phyloP scores from a whole-genome alignment of 2,888 invertebrate genomes.

The Sphecodes monilicornis region DNA sequence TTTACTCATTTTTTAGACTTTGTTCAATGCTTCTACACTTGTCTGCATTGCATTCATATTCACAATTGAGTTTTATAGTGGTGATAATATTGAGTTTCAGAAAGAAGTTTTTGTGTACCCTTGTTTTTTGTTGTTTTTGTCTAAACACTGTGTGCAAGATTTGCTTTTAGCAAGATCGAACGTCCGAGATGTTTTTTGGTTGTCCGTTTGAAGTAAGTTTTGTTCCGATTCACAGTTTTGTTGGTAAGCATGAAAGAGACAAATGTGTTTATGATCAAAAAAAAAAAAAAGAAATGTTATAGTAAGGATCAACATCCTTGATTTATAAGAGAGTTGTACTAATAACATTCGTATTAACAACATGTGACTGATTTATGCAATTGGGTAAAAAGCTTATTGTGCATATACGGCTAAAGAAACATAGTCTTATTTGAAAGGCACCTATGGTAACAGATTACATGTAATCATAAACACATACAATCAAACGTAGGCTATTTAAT shows the following conservation, averaged over 20 bases:
- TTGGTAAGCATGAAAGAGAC: conserved; percentile 15
- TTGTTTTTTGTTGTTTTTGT: conserved; percentile 12
- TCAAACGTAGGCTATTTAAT: conserved; percentile 66
- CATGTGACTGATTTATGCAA: conserved; percentile 27
- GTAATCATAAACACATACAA: conserved; percentile 66
- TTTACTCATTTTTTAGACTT: neutral
- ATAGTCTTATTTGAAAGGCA: conserved; percentile 9
- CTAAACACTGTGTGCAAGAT: neutral
- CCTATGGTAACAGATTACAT: conserved; percentile 42
- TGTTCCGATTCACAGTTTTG: conserved; percentile 9
- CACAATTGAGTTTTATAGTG: neutral
- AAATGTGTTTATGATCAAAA: conserved; percentile 58
- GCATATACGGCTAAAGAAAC: conserved; percentile 8
- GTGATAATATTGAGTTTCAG: conserved; percentile 2
- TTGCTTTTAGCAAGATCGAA: conserved; percentile 6
- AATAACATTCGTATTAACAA: conserved; percentile 34
- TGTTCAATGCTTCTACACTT: neutral
- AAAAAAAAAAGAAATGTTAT: neutral
- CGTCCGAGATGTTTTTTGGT: neutral
- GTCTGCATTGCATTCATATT: neutral
- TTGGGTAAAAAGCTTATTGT: conserved; percentile 19
- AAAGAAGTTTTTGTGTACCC: neutral
- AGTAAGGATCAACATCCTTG: conserved; percentile 5
- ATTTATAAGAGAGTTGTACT: conserved; percentile 30
- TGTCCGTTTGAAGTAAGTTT: conserved; percentile 11